A percentile compares a stretch with the other conserved stretches of the same genome.
Conservation (phyloP, 2,888 invertebrate species). For the Sisyra terminalis region DNA sequence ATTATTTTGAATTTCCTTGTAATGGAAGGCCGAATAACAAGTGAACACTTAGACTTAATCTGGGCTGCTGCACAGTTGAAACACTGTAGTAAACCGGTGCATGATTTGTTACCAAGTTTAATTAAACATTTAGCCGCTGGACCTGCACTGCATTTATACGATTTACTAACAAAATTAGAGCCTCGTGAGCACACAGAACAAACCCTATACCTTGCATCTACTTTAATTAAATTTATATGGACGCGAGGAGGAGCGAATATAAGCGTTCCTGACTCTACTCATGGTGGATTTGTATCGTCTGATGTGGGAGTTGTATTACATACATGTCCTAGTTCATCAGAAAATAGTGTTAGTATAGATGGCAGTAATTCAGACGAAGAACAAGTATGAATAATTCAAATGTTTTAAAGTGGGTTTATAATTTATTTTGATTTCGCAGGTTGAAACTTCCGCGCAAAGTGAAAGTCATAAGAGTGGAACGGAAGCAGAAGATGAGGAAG, state of each 20-base stretch:
- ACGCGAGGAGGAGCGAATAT: slow-evolving; percentile 41
- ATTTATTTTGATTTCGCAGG: slow-evolving; percentile 24
- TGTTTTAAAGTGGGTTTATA: background rate
- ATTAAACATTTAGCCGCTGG: slow-evolving; percentile 80
- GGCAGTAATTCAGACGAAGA: slow-evolving; percentile 68
- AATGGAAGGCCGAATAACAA: slow-evolving; percentile 77
- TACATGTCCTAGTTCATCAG: slow-evolving; percentile 48
- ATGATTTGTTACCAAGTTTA: slow-evolving; percentile 75
- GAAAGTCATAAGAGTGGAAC: slow-evolving; percentile 34
- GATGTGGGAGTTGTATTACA: slow-evolving; percentile 30
- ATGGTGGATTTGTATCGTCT: slow-evolving; percentile 25
- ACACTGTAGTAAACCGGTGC: slow-evolving; percentile 86
- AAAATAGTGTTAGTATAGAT: slow-evolving; percentile 65
- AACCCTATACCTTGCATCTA: slow-evolving; percentile 80
- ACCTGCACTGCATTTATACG: slow-evolving; percentile 77
- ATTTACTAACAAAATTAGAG: slow-evolving; percentile 70
- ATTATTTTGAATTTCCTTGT: slow-evolving; percentile 84
- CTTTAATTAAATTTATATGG: slow-evolving; percentile 84
- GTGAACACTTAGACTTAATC: slow-evolving; percentile 80
- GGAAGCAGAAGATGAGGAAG: slow-evolving; percentile 28
- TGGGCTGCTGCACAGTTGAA: slow-evolving; percentile 93
- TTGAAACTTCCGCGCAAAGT: slow-evolving; percentile 39
- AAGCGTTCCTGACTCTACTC: slow-evolving; percentile 23
- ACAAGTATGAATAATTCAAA: slow-evolving; percentile 23
- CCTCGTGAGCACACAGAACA: slow-evolving; percentile 85